A percentile compares a stretch with the other conserved stretches of the same genome.
These are phyloP conservation scores for Eupithecia exiguata DNA, from an alignment of 2,888 invertebrate species.

Conservation along the genomic window DNA sequence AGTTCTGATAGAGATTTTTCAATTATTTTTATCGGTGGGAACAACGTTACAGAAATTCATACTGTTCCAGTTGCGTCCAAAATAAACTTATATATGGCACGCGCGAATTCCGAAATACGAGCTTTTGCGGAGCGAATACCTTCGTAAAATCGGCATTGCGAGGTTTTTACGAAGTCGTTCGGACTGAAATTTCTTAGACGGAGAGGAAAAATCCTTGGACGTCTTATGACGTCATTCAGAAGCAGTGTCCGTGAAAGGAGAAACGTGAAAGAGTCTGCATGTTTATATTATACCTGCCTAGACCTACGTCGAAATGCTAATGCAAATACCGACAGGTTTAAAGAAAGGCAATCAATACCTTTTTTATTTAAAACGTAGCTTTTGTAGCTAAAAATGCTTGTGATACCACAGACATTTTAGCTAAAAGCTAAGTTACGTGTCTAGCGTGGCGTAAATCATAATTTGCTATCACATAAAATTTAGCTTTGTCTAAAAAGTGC, in stretches of 20 bases:
- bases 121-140: slow-evolving; percentile 49
- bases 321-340: background rate
- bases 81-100: slow-evolving; percentile 15
- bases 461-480: background rate
- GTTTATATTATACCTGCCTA: background rate
- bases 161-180: slow-evolving; percentile 64
- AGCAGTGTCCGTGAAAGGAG: slow-evolving; percentile 74
- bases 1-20: slow-evolving; percentile 39
- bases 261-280: slow-evolving; percentile 10
- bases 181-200: slow-evolving; percentile 67
- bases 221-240: slow-evolving; percentile 63
- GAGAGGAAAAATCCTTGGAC: slow-evolving; percentile 68
- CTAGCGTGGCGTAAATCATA: background rate
- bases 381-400: background rate
- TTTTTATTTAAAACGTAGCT: background rate
- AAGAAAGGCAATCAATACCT: background rate
- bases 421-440: background rate
- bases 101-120: slow-evolving; percentile 43
- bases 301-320: background rate
- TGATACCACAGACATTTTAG: no score
- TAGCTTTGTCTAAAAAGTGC: background rate
- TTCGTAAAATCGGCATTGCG: slow-evolving; percentile 59
- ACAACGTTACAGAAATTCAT: slow-evolving; percentile 11
- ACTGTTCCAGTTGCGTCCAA: slow-evolving; percentile 17
- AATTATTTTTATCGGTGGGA: slow-evolving; percentile 24